Evolutionary conservation across 2,113 vertebrate genomes (phyloP).

Genomic region (Australoheros scitulus): DNA sequence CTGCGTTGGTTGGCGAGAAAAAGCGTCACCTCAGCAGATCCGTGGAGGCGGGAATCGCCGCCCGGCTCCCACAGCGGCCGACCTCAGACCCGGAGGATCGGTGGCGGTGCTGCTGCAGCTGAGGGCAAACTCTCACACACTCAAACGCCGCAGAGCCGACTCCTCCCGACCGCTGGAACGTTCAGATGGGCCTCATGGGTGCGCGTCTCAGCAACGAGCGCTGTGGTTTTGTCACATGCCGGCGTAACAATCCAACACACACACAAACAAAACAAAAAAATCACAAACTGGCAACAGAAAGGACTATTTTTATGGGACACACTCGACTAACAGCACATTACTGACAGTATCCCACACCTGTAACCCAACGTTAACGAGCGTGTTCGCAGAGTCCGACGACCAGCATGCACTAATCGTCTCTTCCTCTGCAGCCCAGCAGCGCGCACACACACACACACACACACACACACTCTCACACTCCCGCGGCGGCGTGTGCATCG

Average conservation of each 20-base stretch:
- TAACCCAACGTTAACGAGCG: constrained; percentile 41
- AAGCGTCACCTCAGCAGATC: constrained; percentile 59
- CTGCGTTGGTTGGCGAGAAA: constrained; percentile 26
- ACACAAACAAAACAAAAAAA: neutral
- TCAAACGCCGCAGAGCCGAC: constrained; percentile 38
- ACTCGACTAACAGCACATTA: constrained; percentile 59
- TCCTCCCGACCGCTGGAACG: constrained; percentile 54
- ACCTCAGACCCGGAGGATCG: constrained; percentile 50
- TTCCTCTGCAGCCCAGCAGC: constrained; percentile 55
- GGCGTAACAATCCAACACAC: constrained; percentile 25
- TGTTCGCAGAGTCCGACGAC: constrained; percentile 46
- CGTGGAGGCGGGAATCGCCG: constrained; percentile 14
- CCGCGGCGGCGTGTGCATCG: constrained; percentile 15
- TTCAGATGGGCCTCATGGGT: neutral
- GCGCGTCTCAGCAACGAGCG: constrained; percentile 25
- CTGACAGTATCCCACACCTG: constrained; percentile 44
- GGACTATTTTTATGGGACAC: constrained; percentile 49
- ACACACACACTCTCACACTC: constrained; percentile 4
- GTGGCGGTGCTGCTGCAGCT: constrained; percentile 36
- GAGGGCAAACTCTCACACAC: constrained; percentile 55
- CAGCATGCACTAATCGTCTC: constrained; percentile 73
- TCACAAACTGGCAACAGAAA: constrained; percentile 39
- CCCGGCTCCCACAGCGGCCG: constrained; percentile 17
- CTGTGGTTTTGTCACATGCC: constrained; percentile 30
- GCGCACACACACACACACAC: constrained; percentile 32